Percentiles rank a stretch among this genome's conserved stretches.
These are phyloP conservation scores for Tapirus indicus DNA, from an alignment of 2,797 vertebrate genomes.

Conservation along the genomic window DNA sequence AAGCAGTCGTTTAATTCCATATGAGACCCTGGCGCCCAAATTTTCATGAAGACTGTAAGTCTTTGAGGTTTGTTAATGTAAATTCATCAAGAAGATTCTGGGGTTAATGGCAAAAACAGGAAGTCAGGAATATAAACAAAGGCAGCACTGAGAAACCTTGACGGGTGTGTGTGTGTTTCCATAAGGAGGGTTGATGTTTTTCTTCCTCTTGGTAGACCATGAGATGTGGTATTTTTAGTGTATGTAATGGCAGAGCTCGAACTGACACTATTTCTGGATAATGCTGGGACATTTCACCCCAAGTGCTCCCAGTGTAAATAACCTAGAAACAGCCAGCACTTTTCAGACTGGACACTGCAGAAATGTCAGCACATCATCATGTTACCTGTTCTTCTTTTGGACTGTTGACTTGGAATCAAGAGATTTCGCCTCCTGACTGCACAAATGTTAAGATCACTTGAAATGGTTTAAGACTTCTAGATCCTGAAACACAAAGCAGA, in stretches of 20 bases:
- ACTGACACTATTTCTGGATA: constrained; percentile 3
- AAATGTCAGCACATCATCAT: not conserved
- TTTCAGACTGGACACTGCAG: rapidly evolving
- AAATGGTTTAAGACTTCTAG: not conserved
- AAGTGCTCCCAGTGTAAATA: not conserved
- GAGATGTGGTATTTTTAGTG: not conserved
- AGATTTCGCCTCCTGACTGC: not conserved
- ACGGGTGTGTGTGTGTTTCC: not conserved
- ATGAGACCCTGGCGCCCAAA: not conserved
- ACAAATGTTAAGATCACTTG: not conserved
- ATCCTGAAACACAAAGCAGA: not conserved
- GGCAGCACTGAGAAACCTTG: not conserved
- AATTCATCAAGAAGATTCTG: constrained; percentile 16
- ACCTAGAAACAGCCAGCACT: not conserved
- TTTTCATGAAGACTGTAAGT: not conserved
- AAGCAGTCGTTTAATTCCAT: not conserved
- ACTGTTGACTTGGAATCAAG: not conserved
- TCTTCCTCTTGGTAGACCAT: not conserved
- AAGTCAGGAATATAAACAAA: constrained; percentile 4
- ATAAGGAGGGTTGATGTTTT: not conserved
- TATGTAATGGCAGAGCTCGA: not conserved
- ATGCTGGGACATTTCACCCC: rapidly evolving
- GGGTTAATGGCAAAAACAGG: not conserved
- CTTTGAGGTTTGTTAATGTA: not conserved
- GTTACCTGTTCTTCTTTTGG: not conserved